These are phyloP conservation scores for Anthopleura xanthogrammica DNA, from an alignment of 92 coral and sea anemone species.

Conservation along the genomic window DNA sequence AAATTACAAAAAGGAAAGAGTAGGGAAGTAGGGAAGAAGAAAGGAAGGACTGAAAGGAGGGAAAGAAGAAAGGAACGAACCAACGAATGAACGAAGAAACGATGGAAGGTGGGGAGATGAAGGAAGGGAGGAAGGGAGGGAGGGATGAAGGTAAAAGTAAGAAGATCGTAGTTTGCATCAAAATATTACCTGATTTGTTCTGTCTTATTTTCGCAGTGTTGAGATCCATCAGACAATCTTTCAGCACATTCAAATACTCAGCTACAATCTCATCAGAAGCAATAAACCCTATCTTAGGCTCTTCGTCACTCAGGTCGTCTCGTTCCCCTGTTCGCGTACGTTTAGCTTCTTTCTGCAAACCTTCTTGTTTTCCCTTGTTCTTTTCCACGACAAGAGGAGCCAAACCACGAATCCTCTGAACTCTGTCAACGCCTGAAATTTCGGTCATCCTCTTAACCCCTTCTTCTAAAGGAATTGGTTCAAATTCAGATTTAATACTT, in stretches of 20 bases:
- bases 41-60: too few species aligned
- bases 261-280: conserved; percentile 56
- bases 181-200: conserved; percentile 40
- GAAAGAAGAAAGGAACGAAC: not conserved
- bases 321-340: not conserved
- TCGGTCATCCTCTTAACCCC: not conserved
- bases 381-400: not conserved
- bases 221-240: conserved; percentile 65
- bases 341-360: not conserved
- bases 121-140: not conserved
- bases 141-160: not conserved
- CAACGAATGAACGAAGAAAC: not conserved
- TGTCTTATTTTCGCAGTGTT: conserved; percentile 64
- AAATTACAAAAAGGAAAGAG: too few species aligned
- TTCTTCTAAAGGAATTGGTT: conserved; percentile 17
- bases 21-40: too few species aligned
- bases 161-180: not conserved
- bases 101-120: not conserved
- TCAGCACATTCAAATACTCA: conserved; percentile 56
- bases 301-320: conserved; percentile 12
- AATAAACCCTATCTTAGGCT: conserved; percentile 67
- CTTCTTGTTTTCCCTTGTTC: not conserved
- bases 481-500: conserved; percentile 39
- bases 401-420: conserved; percentile 4
- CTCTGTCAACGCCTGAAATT: not conserved